Base-by-base conservation (phyloP, 2,797 vertebrate genomes). In the Lacerta agilis region DNA sequence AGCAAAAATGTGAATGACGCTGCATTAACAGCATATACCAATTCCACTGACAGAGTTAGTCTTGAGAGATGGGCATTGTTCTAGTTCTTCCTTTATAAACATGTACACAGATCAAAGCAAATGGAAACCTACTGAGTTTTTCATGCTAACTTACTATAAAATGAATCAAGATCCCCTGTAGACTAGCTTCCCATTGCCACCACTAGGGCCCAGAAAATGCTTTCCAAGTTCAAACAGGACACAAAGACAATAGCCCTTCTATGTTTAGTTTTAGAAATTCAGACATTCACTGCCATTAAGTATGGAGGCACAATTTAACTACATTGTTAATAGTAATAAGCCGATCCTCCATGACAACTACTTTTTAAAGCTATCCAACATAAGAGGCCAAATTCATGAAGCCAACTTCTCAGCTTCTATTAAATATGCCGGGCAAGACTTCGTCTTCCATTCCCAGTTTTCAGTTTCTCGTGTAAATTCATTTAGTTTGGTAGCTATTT, bases 371-470 rank as follows among this genome's bases (percentile, higher is more conserved):
- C 36, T 41, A 64, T 61, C 73, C 55, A 80, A 72, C 11, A 41
- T 15, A 87, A 87, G 17, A 5, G 18, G 49, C 71, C 71, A 73
- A 67, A 17, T 29, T 61, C n/a, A 66, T 4, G 8, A 79, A 58
- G 72, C 45, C 66, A 78, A 17, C 18, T 79, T 58, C 25, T 43
- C 2, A 45, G 8, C 23, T 72, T 79, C 76, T 49, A n/a, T 10
- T 49, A 18, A 77, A 87, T 84, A 87, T 93, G 29, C 49, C 29
- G 87, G 75, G 55, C 29, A 49, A 82, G 91, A 93, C 83, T 55
- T 23, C 2, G 0, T 64, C 17, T 64, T 87, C 87, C 64, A 0
- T 67, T 5, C 49, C 82, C 36, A 71, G 9, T 84, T 76, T 67
- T 27, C 20, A 45, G 23, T 38, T 79, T 58, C 41, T 9, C 25